Conservation (phyloP, 1,140 invertebrate species). For the Drosophila erecta region DNA sequence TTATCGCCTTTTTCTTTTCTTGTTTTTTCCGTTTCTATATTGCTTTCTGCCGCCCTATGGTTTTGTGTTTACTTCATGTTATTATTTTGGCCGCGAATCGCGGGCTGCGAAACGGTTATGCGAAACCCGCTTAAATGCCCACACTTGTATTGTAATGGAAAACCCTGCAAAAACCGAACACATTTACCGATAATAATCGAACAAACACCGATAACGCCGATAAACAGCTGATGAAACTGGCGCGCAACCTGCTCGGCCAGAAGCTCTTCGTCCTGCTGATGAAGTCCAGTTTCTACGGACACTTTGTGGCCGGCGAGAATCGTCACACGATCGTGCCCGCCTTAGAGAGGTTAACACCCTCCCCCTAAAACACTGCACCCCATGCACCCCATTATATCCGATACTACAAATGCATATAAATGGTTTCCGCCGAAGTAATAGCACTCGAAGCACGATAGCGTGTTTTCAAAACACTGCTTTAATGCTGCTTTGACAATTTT, state of each 20-base stretch:
- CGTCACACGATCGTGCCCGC: constrained; percentile 94
- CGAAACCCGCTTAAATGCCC: constrained; percentile 40
- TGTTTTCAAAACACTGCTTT: too few relatives aligned
- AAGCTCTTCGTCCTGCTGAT: constrained; percentile 94
- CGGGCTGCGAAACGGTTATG: constrained; percentile 33
- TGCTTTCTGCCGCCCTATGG: constrained; percentile 37
- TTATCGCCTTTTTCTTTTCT: constrained; percentile 62
- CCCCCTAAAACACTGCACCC: constrained; percentile 4
- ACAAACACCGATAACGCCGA: constrained; percentile 20
- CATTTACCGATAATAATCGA: constrained; percentile 7
- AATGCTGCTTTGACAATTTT: too few relatives aligned
- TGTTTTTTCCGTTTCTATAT: constrained; percentile 36
- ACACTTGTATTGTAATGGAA: constrained; percentile 28
- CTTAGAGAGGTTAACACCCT: constrained; percentile 86
- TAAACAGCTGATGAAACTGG: constrained; percentile 93
- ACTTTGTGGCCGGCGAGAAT: constrained; percentile 98
- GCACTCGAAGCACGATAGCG: too few relatives aligned
- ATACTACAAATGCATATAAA: constrained; percentile 6
- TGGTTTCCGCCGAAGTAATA: neutral
- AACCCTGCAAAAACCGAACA: constrained; percentile 1
- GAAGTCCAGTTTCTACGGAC: constrained; percentile 98
- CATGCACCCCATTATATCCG: constrained; percentile 14
- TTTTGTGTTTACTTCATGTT: constrained; percentile 36
- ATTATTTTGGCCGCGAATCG: constrained; percentile 23
- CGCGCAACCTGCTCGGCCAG: constrained; percentile 92